phyloP scores from a whole-genome alignment of 2,888 invertebrate species.

The Apamea monoglypha region DNA sequence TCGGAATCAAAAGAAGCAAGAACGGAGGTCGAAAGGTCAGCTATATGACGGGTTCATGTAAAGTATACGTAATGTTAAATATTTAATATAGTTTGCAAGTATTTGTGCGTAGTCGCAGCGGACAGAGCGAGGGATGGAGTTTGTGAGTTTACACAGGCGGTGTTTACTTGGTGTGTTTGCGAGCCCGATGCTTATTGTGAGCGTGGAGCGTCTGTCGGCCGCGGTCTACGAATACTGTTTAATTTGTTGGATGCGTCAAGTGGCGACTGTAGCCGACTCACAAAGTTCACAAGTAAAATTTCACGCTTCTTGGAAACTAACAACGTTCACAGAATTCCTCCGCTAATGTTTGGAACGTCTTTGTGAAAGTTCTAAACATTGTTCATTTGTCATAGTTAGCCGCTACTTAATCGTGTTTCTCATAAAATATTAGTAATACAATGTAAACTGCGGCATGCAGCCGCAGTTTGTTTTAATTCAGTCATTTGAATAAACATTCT shows the following conservation, averaged over 20 bases:
- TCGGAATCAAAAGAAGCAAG: constrained; percentile 57
- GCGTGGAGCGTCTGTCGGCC: constrained; percentile 70
- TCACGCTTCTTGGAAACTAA: constrained; percentile 68
- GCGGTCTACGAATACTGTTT: constrained; percentile 72
- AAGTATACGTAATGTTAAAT: constrained; percentile 51
- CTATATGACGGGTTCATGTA: constrained; percentile 27
- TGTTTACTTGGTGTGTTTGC: constrained; percentile 81
- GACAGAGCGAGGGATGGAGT: constrained; percentile 68
- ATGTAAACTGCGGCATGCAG: constrained; percentile 27
- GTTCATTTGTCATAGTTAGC: constrained; percentile 57
- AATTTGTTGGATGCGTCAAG: constrained; percentile 73
- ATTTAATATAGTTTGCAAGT: constrained; percentile 59
- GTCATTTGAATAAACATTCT: constrained; percentile 54
- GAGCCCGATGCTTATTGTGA: constrained; percentile 81
- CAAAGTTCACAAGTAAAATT: constrained; percentile 69
- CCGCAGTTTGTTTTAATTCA: constrained; percentile 41
- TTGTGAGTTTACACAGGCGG: constrained; percentile 78
- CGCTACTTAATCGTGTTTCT: constrained; percentile 31
- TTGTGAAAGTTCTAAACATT: constrained; percentile 63
- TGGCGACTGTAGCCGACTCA: constrained; percentile 59
- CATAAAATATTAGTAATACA: constrained; percentile 22
- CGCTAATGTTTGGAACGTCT: constrained; percentile 60
- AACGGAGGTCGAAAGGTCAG: constrained; percentile 53
- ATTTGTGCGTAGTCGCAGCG: constrained; percentile 62
- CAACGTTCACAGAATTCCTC: constrained; percentile 59